A percentile compares a stretch with the other conserved stretches of the same genome.
Evolutionary conservation across 2,797 vertebrate species (phyloP).

Genomic region (Rhinoraja longicauda): DNA sequence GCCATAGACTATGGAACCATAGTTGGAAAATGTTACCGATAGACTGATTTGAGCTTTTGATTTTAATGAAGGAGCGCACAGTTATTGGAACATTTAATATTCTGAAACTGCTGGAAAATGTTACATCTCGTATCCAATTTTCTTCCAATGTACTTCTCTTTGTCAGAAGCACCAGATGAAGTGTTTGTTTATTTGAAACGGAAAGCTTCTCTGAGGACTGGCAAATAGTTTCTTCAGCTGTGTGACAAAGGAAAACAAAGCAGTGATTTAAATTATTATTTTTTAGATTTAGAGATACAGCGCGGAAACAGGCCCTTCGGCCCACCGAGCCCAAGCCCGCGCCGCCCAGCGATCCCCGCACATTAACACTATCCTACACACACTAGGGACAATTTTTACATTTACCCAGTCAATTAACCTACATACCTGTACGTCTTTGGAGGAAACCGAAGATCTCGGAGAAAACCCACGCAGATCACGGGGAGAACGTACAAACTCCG

Average conservation of each 20-base stretch:
- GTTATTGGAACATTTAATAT: neutral
- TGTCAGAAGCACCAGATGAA: neutral
- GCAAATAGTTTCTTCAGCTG: neutral
- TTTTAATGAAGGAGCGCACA: neutral
- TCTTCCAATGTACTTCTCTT: neutral
- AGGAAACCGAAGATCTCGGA: too few relatives aligned
- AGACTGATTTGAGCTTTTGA: neutral
- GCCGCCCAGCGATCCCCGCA: too few relatives aligned
- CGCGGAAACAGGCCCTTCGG: too few relatives aligned
- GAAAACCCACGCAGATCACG: too few relatives aligned
- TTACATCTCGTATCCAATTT: neutral
- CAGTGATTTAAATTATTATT: too few relatives aligned
- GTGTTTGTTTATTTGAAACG: neutral
- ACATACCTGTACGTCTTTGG: too few relatives aligned
- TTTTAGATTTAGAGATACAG: too few relatives aligned
- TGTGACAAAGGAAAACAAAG: neutral
- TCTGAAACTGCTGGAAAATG: neutral
- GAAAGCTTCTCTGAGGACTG: neutral
- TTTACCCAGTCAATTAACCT: too few relatives aligned
- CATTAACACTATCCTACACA: too few relatives aligned
- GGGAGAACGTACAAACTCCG: too few relatives aligned
- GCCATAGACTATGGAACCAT: neutral
- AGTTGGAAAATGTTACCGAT: neutral
- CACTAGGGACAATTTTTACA: too few relatives aligned
- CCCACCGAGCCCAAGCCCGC: too few relatives aligned